Evolutionary conservation across 2,888 invertebrate species (phyloP).

Genomic region (Schrankia costaestrigalis): DNA sequence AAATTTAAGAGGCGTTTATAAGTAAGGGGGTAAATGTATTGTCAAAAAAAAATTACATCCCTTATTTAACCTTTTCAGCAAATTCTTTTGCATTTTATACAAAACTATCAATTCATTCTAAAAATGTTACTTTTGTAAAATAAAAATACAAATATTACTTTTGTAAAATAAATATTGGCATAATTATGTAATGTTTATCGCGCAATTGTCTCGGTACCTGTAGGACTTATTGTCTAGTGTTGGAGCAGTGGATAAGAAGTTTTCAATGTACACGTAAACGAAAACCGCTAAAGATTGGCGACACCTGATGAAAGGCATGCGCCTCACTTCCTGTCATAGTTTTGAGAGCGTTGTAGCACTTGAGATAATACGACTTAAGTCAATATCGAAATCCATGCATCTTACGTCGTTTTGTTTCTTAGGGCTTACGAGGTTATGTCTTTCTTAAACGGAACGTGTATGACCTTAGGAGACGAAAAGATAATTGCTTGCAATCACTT

Average conservation of each 20-base stretch:
- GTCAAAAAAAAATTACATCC: no score
- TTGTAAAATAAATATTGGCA: no score
- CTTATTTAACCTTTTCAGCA: no score
- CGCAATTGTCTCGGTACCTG: no score
- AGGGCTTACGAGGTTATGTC: conserved; percentile 54
- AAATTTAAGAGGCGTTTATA: no score
- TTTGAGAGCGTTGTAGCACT: conserved; percentile 55
- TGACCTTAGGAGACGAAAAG: conserved; percentile 72
- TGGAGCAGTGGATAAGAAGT: not conserved
- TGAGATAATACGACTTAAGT: conserved; percentile 52
- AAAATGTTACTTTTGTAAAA: no score
- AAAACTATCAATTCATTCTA: no score
- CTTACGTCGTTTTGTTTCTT: conserved; percentile 46
- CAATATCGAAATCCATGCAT: conserved; percentile 35
- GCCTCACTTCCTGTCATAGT: conserved; percentile 71
- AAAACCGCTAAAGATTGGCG: conserved; percentile 40
- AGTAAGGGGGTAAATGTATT: no score
- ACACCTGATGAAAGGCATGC: conserved; percentile 69
- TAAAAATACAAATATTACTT: no score
- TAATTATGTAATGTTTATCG: no score
- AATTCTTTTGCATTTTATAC: no score
- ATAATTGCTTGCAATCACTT: conserved; percentile 60
- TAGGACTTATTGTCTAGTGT: no score
- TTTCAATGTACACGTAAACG: conserved; percentile 1
- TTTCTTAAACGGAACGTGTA: conserved; percentile 57